Evolutionary conservation across 2,797 vertebrate species (phyloP).

Genomic region (Zalophus californianus): DNA sequence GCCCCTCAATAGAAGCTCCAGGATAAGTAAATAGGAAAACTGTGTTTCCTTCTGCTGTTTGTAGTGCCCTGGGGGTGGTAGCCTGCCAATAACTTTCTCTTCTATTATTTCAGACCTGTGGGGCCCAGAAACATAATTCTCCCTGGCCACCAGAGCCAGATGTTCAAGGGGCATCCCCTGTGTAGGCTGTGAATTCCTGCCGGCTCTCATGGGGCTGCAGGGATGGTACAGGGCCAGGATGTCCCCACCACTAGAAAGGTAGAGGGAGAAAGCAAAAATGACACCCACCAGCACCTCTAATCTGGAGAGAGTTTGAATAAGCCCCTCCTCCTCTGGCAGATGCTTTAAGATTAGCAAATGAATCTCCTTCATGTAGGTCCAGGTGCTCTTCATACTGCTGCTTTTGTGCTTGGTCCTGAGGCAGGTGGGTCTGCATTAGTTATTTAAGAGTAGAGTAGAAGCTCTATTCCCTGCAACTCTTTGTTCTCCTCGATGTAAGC

Average conservation of each 20-base stretch:
- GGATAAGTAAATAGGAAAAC: background rate
- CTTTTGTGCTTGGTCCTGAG: background rate
- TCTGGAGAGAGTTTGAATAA: background rate
- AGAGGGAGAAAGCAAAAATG: background rate
- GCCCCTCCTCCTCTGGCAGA: background rate
- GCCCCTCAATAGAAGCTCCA: background rate
- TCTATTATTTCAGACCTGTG: background rate
- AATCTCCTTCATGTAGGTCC: background rate
- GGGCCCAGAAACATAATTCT: background rate
- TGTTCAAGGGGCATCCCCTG: background rate
- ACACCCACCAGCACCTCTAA: background rate
- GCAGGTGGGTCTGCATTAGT: background rate
- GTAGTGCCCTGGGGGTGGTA: background rate
- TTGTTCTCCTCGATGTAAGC: background rate
- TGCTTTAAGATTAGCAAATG: background rate
- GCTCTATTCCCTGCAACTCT: background rate
- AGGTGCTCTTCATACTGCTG: background rate
- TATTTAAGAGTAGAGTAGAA: background rate
- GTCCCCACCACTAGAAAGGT: no score
- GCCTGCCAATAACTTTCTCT: background rate
- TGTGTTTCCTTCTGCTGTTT: background rate
- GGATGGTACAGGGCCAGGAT: background rate
- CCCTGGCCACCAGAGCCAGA: background rate
- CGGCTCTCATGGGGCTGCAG: background rate
- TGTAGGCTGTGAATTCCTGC: background rate